A percentile compares a stretch with the other conserved stretches of the same genome.
Evolutionary conservation across 2,888 invertebrate genomes (phyloP).

Genomic region (Acanthosepion lycidas): DNA sequence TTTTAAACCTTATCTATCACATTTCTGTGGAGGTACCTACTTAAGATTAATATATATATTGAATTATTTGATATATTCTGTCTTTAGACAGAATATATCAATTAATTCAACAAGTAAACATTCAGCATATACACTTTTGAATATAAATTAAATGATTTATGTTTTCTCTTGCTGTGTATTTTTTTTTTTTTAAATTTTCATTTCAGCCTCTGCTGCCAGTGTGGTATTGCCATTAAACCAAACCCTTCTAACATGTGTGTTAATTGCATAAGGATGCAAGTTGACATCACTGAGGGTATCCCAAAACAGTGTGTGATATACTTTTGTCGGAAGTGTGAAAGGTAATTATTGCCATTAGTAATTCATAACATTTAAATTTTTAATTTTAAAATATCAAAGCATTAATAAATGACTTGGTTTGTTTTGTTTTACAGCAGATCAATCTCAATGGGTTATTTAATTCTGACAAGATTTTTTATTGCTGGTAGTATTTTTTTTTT

Average conservation of each 20-base stretch:
- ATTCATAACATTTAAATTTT: not conserved
- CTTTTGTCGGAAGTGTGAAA: slow-evolving; percentile 94
- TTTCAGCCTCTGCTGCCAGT: slow-evolving; percentile 86
- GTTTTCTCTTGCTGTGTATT: not conserved
- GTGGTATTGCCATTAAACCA: slow-evolving; percentile 91
- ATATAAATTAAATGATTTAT: not conserved
- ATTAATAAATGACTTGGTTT: too few relatives aligned
- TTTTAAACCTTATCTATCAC: too few relatives aligned
- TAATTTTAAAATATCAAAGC: too few relatives aligned
- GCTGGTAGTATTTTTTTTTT: too few relatives aligned
- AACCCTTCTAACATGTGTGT: slow-evolving; percentile 99
- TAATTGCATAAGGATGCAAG: slow-evolving; percentile 89
- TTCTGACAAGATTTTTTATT: too few relatives aligned
- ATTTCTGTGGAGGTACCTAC: too few relatives aligned
- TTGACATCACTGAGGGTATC: slow-evolving; percentile 96
- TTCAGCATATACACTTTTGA: not conserved
- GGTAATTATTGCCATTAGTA: slow-evolving; percentile 77
- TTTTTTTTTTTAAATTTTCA: not conserved
- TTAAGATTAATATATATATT: too few relatives aligned
- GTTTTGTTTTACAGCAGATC: too few relatives aligned
- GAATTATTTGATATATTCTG: too few relatives aligned
- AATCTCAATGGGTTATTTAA: too few relatives aligned
- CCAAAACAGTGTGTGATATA: slow-evolving; percentile 90
- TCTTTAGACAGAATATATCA: too few relatives aligned
- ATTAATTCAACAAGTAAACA: too few relatives aligned